These are phyloP conservation scores for Acanthopleura granulata DNA, from an alignment of 2,888 invertebrate genomes.

Conservation along the genomic window DNA sequence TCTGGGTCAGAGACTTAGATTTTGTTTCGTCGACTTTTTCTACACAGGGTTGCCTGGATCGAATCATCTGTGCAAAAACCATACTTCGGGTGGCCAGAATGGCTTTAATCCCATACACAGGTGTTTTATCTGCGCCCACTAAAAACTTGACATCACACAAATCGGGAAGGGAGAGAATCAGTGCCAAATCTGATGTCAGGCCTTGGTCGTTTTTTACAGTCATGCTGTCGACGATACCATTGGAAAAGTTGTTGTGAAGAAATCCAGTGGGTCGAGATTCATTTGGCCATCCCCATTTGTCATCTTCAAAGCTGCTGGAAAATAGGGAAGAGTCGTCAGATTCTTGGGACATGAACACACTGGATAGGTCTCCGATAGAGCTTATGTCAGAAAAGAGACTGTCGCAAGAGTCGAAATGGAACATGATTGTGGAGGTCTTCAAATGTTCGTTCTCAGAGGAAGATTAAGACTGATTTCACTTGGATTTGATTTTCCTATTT, in stretches of 20 bases:
- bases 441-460: too few relatives aligned
- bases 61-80: not conserved
- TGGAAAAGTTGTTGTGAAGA: too few relatives aligned
- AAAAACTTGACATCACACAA: not conserved
- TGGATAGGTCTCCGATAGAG: not conserved
- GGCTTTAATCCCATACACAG: not conserved
- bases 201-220: not conserved
- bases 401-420: not conserved
- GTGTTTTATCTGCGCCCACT: not conserved
- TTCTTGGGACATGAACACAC: not conserved
- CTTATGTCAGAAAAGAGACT: not conserved
- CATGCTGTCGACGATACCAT: not conserved
- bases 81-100: not conserved
- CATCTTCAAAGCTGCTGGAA: not conserved
- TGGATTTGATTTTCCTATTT: too few relatives aligned
- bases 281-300: not conserved
- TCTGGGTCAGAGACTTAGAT: not conserved
- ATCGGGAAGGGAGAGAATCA: constrained; percentile 7
- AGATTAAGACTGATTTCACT: too few relatives aligned
- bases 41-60: too few relatives aligned
- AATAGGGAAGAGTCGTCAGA: not conserved
- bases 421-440: too few relatives aligned
- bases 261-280: too few relatives aligned
- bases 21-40: too few relatives aligned
- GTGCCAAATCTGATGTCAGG: not conserved